phyloP scores from a whole-genome alignment of 1,140 invertebrate species.

The Pseudomyrmex concolor region DNA sequence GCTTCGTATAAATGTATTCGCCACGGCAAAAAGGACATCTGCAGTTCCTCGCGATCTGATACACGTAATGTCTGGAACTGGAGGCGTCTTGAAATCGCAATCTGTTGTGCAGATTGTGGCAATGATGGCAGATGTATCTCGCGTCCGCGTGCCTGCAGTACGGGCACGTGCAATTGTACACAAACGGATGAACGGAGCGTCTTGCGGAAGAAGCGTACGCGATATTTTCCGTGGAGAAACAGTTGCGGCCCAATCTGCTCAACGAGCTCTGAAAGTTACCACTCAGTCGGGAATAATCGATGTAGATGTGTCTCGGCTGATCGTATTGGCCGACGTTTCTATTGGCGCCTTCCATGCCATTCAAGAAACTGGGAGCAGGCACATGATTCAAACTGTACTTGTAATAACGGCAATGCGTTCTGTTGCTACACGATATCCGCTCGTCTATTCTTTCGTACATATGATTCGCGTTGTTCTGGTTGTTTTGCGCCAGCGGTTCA shows the following conservation, averaged over 20 bases:
- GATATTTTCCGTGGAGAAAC: conserved; percentile 83
- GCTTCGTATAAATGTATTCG: conserved; percentile 77
- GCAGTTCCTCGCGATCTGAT: conserved; percentile 80
- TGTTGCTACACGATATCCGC: conserved; percentile 69
- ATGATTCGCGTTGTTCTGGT: conserved; percentile 72
- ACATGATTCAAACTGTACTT: conserved; percentile 63
- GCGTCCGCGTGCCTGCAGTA: conserved; percentile 76
- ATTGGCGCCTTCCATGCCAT: conserved; percentile 66
- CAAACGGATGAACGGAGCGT: conserved; percentile 75
- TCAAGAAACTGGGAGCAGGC: conserved; percentile 64
- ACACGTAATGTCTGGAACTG: conserved; percentile 82
- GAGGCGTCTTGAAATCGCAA: conserved; percentile 70
- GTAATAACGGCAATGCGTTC: conserved; percentile 63
- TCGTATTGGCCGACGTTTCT: conserved; percentile 76
- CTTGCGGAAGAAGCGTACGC: conserved; percentile 75
- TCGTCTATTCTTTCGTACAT: conserved; percentile 80
- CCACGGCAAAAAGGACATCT: conserved; percentile 79
- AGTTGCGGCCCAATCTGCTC: conserved; percentile 78
- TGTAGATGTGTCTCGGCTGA: conserved; percentile 74
- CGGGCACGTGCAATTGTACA: conserved; percentile 76
- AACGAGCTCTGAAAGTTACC: conserved; percentile 77
- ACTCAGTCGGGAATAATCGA: conserved; percentile 73
- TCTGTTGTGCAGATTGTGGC: conserved; percentile 77
- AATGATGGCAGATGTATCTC: conserved; percentile 78
- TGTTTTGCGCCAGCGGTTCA: conserved; percentile 60